These are phyloP conservation scores for Otolemur crassicaudatus DNA, from an alignment of 2,797 vertebrate species.

Conservation along the genomic window DNA sequence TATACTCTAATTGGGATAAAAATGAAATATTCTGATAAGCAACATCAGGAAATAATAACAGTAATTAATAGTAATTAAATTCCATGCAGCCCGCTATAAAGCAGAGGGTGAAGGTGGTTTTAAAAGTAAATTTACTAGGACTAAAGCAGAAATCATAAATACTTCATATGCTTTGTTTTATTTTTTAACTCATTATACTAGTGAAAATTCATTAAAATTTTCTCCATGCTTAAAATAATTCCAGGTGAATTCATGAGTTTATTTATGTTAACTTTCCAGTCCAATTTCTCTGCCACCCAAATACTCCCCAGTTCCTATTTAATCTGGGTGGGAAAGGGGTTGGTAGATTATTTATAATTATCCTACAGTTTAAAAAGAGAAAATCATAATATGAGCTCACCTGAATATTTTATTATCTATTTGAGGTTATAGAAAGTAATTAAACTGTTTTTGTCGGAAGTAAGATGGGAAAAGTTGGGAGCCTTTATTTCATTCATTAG, in stretches of 20 bases:
- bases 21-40: conserved; percentile 80
- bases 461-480: not conserved
- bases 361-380: too few relatives aligned
- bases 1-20: conserved; percentile 77
- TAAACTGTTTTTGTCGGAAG: too few relatives aligned
- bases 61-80: conserved; percentile 82
- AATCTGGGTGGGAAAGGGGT: too few relatives aligned
- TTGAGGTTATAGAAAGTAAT: too few relatives aligned
- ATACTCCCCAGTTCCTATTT: too few relatives aligned
- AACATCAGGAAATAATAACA: conserved; percentile 80
- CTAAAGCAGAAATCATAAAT: not conserved
- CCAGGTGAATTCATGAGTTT: not conserved
- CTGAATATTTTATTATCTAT: too few relatives aligned
- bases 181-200: not conserved
- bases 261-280: not conserved
- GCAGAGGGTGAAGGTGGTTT: conserved; percentile 57
- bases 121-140: conserved; percentile 55
- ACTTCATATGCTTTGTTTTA: not conserved
- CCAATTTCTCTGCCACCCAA: too few relatives aligned
- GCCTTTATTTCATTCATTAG: not conserved
- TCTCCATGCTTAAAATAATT: not conserved
- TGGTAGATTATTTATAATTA: too few relatives aligned
- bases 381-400: too few relatives aligned
- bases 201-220: not conserved
- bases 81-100: conserved; percentile 9